These are phyloP conservation scores for Eospalax fontanierii DNA, from an alignment of 2,797 vertebrate genomes.

Conservation along the genomic window DNA sequence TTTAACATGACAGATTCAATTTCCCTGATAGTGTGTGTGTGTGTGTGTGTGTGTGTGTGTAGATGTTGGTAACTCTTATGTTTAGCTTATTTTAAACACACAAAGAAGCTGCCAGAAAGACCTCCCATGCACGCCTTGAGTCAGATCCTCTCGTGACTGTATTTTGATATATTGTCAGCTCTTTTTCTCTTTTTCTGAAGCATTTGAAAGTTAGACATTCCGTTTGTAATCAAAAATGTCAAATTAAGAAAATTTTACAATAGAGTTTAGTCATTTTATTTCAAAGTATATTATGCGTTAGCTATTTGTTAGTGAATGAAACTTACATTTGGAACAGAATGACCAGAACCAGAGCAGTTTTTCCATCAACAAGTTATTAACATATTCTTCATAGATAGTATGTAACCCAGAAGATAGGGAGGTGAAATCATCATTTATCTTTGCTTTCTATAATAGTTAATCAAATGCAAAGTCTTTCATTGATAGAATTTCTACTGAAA, in stretches of 20 bases:
- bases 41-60: not conserved
- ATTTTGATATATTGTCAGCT: not conserved
- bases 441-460: not conserved
- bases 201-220: not conserved
- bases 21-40: not conserved
- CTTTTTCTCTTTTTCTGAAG: not conserved
- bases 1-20: slow-evolving; percentile 18
- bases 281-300: not conserved
- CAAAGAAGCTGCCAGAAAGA: not conserved
- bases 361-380: not conserved
- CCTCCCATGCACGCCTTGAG: not conserved
- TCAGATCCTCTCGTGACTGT: not conserved
- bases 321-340: not conserved
- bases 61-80: not conserved
- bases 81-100: not conserved
- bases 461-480: not conserved
- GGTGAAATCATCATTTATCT: not conserved
- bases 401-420: not conserved
- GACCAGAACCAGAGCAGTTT: not conserved
- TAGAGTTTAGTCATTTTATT: not conserved
- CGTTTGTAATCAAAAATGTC: not conserved
- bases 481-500: not conserved
- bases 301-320: slow-evolving; percentile 17
- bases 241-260: slow-evolving; percentile 17
- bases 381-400: not conserved